Conservation (phyloP, 2,888 invertebrate genomes). For the Acrobasis suavella region DNA sequence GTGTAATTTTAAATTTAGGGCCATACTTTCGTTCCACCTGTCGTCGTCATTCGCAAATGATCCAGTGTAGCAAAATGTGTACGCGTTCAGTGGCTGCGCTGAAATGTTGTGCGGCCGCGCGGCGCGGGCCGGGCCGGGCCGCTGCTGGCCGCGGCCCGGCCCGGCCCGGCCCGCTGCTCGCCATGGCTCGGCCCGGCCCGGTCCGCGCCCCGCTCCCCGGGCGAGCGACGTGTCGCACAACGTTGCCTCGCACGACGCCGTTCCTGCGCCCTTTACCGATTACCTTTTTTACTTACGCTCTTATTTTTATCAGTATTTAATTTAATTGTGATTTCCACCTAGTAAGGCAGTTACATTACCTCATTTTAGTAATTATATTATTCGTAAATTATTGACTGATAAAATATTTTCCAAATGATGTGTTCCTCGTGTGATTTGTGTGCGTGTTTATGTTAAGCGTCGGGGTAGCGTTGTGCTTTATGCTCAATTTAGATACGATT, state of each 20-base stretch:
- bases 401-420: slow-evolving; percentile 78
- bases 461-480: slow-evolving; percentile 81
- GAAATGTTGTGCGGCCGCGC: slow-evolving; percentile 39
- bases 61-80: slow-evolving; percentile 41
- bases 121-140: too few relatives aligned
- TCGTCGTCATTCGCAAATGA: slow-evolving; percentile 38
- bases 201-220: slow-evolving; percentile 11
- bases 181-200: slow-evolving; percentile 21
- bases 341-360: slow-evolving; percentile 75
- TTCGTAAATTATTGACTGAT: slow-evolving; percentile 78
- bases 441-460: slow-evolving; percentile 67
- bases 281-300: slow-evolving; percentile 47
- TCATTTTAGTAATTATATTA: slow-evolving; percentile 74
- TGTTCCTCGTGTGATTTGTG: slow-evolving; percentile 75
- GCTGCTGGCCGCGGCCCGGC: slow-evolving; percentile 7
- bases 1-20: slow-evolving; percentile 55
- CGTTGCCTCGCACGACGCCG: slow-evolving; percentile 71
- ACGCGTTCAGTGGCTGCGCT: slow-evolving; percentile 37
- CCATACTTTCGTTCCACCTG: slow-evolving; percentile 50
- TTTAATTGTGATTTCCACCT: slow-evolving; percentile 74
- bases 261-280: slow-evolving; percentile 52
- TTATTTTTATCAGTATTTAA: slow-evolving; percentile 76
- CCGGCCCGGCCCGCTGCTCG: slow-evolving; percentile 42
- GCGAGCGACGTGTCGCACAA: slow-evolving; percentile 60
- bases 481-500: slow-evolving; percentile 82